Evolutionary conservation across 2,888 invertebrate species (phyloP).

Genomic region (Harpalus rubripes): DNA sequence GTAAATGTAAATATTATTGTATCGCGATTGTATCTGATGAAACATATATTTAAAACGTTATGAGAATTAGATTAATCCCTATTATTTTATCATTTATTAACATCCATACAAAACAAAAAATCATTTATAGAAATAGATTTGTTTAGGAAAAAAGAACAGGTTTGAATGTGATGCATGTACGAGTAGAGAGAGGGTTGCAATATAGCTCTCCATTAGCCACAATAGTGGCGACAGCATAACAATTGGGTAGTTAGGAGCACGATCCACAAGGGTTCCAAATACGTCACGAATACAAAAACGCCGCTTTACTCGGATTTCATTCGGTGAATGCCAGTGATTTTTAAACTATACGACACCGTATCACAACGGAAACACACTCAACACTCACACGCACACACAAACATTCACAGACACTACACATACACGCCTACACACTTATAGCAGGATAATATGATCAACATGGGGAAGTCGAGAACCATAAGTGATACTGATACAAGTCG

Average conservation of each 20-base stretch:
- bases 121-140: too few species aligned
- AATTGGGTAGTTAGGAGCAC: slow-evolving; percentile 33
- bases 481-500: too few species aligned
- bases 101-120: too few species aligned
- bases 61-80: too few species aligned
- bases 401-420: neutral
- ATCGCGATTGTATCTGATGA: too few species aligned
- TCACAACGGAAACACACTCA: slow-evolving; percentile 12
- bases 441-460: too few species aligned
- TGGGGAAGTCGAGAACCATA: too few species aligned
- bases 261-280: slow-evolving; percentile 13
- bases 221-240: slow-evolving; percentile 33
- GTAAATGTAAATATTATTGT: too few species aligned
- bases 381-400: slow-evolving; percentile 1
- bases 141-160: neutral
- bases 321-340: slow-evolving; percentile 43
- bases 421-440: neutral
- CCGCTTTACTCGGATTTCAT: slow-evolving; percentile 47
- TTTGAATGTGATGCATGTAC: neutral
- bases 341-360: slow-evolving; percentile 27
- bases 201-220: slow-evolving; percentile 44
- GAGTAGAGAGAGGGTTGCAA: slow-evolving; percentile 12
- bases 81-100: too few species aligned
- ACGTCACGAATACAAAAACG: slow-evolving; percentile 54
- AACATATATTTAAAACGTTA: too few species aligned